Percentiles rank a stretch among this genome's conserved stretches.
Evolutionary conservation across 1,140 invertebrate species (phyloP).

Genomic region (Zaprionus taronus): DNA sequence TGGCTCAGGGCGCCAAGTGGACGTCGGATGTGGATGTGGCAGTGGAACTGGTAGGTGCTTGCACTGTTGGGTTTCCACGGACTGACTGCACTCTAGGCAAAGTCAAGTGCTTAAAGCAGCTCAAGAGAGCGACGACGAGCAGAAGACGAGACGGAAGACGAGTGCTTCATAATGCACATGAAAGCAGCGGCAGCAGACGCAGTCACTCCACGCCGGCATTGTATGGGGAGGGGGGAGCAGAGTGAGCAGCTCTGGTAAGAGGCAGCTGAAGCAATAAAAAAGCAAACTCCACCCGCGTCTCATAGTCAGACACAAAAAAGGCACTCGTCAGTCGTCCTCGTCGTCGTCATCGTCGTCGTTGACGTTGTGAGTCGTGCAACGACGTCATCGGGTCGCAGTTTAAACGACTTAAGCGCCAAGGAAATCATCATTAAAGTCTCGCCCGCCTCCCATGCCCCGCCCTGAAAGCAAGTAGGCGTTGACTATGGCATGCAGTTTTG

Average conservation of each 20-base stretch:
- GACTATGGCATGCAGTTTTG: constrained; percentile 45
- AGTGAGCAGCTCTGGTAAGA: background rate
- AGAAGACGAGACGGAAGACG: constrained; percentile 32
- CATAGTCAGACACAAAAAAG: constrained; percentile 76
- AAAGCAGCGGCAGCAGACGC: constrained; percentile 51
- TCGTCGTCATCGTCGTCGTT: background rate
- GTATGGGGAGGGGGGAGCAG: background rate
- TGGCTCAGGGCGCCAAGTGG: constrained; percentile 13
- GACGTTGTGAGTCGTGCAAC: constrained; percentile 32
- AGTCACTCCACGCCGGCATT: constrained; percentile 34
- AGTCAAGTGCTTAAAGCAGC: constrained; percentile 81
- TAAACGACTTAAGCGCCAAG: constrained; percentile 81
- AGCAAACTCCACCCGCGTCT: constrained; percentile 45
- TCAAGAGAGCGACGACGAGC: constrained; percentile 63
- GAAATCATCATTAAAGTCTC: constrained; percentile 83
- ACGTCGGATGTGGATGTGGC: background rate
- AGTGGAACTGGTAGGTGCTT: constrained; percentile 10
- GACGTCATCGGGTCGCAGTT: constrained; percentile 64
- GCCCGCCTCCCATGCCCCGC: constrained; percentile 24
- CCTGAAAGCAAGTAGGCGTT: constrained; percentile 39
- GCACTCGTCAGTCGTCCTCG: constrained; percentile 66
- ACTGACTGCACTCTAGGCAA: constrained; percentile 57
- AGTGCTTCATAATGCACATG: constrained; percentile 79
- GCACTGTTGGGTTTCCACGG: constrained; percentile 27
- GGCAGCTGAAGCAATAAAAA: constrained; percentile 44